Evolutionary conservation across 2,797 vertebrate species (phyloP).

Genomic region (Dicrostonyx torquatus): DNA sequence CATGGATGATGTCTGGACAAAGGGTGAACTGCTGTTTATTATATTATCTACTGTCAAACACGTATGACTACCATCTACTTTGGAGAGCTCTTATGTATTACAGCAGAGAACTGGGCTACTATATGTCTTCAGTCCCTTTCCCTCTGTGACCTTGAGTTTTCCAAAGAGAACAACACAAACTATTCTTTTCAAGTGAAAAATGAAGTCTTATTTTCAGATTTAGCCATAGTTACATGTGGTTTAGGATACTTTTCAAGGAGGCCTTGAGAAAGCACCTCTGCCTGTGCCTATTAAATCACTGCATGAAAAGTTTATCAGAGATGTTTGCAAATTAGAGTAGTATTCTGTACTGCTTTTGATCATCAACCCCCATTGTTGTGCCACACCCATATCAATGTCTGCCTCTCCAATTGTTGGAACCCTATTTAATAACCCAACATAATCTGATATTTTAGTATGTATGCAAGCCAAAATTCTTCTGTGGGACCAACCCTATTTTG

Average conservation of each 20-base stretch:
- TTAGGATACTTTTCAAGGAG: not conserved
- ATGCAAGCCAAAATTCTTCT: not conserved
- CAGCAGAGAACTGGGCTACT: not conserved
- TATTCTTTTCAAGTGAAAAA: constrained; percentile 12
- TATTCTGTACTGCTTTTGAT: not conserved
- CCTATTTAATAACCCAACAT: not conserved
- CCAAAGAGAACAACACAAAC: not conserved
- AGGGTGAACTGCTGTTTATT: not conserved
- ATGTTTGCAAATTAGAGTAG: not conserved
- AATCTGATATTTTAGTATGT: not conserved
- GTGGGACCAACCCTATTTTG: not conserved
- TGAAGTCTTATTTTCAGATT: not conserved
- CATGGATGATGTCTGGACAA: not conserved
- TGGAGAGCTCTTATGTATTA: not conserved
- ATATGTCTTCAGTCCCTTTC: not conserved
- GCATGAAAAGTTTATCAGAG: not conserved
- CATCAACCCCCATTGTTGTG: not conserved
- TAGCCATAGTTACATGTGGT: not conserved
- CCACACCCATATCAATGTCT: not conserved
- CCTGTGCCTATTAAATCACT: not conserved
- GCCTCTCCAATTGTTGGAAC: not conserved
- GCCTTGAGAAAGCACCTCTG: not conserved
- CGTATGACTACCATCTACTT: not conserved
- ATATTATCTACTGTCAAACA: not conserved
- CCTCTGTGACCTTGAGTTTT: not conserved